Evolutionary conservation across 1,140 invertebrate genomes (phyloP), one percentile per base, ranked within the genome.

Genomic region (Ceratosolen fusciceps): DNA sequence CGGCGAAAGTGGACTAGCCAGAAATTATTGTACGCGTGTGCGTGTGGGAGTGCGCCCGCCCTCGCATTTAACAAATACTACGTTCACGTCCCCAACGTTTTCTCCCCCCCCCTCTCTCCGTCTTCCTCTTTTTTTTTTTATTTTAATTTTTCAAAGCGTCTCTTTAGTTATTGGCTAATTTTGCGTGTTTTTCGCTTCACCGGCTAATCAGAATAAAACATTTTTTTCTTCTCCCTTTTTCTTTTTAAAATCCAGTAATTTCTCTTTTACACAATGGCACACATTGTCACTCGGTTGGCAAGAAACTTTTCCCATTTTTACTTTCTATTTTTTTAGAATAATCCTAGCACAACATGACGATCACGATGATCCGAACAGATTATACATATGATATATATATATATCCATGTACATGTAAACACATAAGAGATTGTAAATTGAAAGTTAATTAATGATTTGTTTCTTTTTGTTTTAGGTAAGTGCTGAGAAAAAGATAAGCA

Each of bases 1-100:
- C 52, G 67, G 19, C 65, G 49, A 77, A 77, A 77, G 75, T 77
- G 67, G 65, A 56, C 49, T 47, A 54, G 62, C 65, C 31, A 54
- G 74, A 77, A 43, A 67, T 67, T 56, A 19, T 65, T 67, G 24
- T 26, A 24, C 26, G 58, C 58, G 4, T 26, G 37, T 21, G 49
- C 24, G 7, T 26, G 54, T 34, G 31, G 9, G 49, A 10, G 7
- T 26, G 54, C n/a, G 31, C 26, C 19, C 43, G n/a, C 14, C n/a
- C 34, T 74, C n/a, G 74, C 26, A 29, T 67, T 75, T 67, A 37
- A 75, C 29, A n/a, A 47, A 52, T 75, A 75, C 67, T 75, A 65
- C 52, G 47, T 26, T 31, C 37, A 43, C 65, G 43, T 34, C 47
- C 16, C 31, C 14, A 52, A 37, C 54, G 26, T 58, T 56, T 72